phyloP scores from a whole-genome alignment of 2,797 vertebrate species.

The Molothrus ater region DNA sequence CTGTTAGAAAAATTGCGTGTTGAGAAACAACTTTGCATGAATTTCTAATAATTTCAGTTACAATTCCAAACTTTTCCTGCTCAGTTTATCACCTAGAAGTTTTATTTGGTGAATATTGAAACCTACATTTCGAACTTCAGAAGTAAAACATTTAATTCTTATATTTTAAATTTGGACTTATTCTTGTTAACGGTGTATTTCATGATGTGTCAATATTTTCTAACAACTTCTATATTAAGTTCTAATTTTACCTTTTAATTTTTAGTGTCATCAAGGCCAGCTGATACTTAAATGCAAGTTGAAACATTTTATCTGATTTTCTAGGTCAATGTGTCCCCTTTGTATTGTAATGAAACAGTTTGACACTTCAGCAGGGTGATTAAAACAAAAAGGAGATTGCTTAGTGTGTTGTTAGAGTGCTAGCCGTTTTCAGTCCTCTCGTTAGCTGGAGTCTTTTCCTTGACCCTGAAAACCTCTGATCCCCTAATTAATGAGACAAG shows the following conservation, averaged over 20 bases:
- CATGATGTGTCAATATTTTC: background rate
- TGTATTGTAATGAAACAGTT: background rate
- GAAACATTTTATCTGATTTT: constrained; percentile 18
- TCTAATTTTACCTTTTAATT: background rate
- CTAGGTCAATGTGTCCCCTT: background rate
- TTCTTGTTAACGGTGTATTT: background rate
- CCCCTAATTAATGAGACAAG: constrained; percentile 38
- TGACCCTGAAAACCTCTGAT: constrained; percentile 52
- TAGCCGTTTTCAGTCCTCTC: background rate
- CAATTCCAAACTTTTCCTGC: background rate
- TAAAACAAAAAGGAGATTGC: background rate
- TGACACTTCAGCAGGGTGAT: background rate
- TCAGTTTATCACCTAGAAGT: background rate
- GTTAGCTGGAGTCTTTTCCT: constrained; percentile 12
- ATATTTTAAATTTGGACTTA: background rate
- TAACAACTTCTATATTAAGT: background rate
- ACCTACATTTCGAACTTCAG: background rate
- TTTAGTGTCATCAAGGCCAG: background rate
- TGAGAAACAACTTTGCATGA: background rate
- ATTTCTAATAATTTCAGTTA: background rate
- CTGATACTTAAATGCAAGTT: background rate
- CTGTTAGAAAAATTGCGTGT: background rate
- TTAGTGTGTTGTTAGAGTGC: background rate
- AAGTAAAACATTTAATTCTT: background rate
- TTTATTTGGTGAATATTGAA: background rate